Evolutionary conservation across 2,888 invertebrate genomes (phyloP).

Genomic region (Epinotia ramella): DNA sequence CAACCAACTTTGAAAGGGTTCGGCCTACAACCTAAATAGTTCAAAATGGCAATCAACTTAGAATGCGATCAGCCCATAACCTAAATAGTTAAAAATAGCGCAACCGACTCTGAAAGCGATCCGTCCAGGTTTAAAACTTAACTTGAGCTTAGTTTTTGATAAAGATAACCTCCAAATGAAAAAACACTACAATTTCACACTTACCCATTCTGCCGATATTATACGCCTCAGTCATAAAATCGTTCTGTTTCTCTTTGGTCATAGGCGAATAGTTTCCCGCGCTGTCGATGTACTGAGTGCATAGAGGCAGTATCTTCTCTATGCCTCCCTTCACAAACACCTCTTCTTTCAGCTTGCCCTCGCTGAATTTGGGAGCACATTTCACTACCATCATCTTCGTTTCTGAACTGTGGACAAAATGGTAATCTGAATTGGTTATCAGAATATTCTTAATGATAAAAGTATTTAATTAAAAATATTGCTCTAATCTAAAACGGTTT

Average conservation of each 20-base stretch:
- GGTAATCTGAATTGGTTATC: not conserved
- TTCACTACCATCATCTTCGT: slow-evolving; percentile 99
- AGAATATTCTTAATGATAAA: too few species aligned
- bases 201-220: slow-evolving; percentile 94
- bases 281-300: slow-evolving; percentile 91
- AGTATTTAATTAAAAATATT: too few species aligned
- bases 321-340: slow-evolving; percentile 98
- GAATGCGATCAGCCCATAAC: too few species aligned
- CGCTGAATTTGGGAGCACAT: slow-evolving; percentile 92
- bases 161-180: too few species aligned
- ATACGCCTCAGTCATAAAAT: slow-evolving; percentile 92
- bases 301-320: slow-evolving; percentile 95
- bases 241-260: slow-evolving; percentile 92
- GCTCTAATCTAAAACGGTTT: too few species aligned
- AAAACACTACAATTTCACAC: not conserved
- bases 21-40: too few species aligned
- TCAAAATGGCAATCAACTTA: too few species aligned
- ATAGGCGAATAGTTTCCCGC: slow-evolving; percentile 90
- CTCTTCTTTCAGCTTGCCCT: slow-evolving; percentile 89
- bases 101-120: too few species aligned
- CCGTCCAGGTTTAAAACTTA: too few species aligned
- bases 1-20: too few species aligned
- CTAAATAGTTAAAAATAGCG: too few species aligned
- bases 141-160: too few species aligned
- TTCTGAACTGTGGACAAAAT: slow-evolving; percentile 89